Percentiles rank a stretch among this genome's conserved stretches.
Evolutionary conservation across 2,888 invertebrate species (phyloP).

Genomic region (Tribolium freemani): DNA sequence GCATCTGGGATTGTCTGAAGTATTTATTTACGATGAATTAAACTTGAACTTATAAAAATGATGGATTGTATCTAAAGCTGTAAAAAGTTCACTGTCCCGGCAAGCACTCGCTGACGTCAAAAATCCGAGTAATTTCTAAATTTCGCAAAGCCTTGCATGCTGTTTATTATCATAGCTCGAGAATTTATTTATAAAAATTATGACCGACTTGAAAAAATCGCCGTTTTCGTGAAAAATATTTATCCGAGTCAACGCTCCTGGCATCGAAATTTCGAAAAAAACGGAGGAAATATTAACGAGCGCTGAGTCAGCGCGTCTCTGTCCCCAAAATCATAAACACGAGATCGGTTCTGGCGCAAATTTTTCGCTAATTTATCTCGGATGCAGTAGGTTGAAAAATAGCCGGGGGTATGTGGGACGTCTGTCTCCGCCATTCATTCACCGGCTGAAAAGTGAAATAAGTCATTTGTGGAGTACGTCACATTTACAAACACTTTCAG

Average conservation of each 20-base stretch:
- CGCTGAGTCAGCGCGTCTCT: background rate
- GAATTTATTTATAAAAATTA: background rate
- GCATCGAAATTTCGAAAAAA: background rate
- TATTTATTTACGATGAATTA: background rate
- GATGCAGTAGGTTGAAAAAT: background rate
- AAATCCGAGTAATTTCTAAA: background rate
- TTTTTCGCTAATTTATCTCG: background rate
- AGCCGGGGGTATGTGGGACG: background rate
- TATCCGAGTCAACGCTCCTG: background rate
- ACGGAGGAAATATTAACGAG: background rate
- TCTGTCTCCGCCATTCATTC: conserved; percentile 24
- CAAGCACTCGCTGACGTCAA: background rate
- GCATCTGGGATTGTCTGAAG: background rate
- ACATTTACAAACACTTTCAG: conserved; percentile 25
- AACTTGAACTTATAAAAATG: background rate
- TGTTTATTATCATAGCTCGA: background rate
- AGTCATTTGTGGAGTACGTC: conserved; percentile 35
- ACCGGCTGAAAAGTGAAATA: conserved; percentile 27
- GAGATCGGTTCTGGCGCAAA: background rate
- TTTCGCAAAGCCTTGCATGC: background rate
- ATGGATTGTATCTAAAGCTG: background rate
- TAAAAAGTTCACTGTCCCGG: background rate
- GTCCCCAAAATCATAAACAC: background rate
- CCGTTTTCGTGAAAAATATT: background rate
- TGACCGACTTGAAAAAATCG: background rate